These are phyloP conservation scores for Etheostoma perlongum DNA, from an alignment of 2,797 vertebrate genomes.

Conservation along the genomic window DNA sequence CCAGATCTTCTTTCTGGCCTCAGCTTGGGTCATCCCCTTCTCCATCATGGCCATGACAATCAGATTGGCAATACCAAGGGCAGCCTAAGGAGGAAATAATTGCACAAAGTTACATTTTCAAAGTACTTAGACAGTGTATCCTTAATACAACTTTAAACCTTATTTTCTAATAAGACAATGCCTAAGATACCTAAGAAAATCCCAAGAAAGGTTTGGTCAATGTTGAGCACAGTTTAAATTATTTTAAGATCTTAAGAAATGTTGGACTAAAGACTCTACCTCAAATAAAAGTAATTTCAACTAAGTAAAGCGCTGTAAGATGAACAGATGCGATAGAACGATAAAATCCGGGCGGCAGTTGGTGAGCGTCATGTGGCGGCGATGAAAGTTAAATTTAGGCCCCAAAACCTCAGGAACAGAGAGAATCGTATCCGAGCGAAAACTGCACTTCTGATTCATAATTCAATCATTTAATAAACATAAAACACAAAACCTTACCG, in stretches of 20 bases:
- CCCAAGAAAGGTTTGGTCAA: not conserved
- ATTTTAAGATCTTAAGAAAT: not conserved
- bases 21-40: slow-evolving; percentile 84
- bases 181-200: not conserved
- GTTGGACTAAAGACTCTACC: not conserved
- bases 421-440: too few relatives aligned
- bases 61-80: slow-evolving; percentile 96
- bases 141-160: not conserved
- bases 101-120: not conserved
- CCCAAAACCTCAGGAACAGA: too few relatives aligned
- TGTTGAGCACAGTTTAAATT: not conserved
- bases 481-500: too few relatives aligned
- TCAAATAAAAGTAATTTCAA: too few relatives aligned
- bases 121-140: not conserved
- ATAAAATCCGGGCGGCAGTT: too few relatives aligned
- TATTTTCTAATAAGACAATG: not conserved
- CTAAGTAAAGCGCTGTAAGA: too few relatives aligned
- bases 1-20: slow-evolving; percentile 92
- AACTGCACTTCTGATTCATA: too few relatives aligned
- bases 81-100: slow-evolving; percentile 84
- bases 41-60: slow-evolving; percentile 98
- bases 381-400: too few relatives aligned
- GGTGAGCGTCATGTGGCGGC: too few relatives aligned
- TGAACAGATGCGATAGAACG: too few relatives aligned
- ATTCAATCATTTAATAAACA: too few relatives aligned